Evolutionary conservation across 2,797 vertebrate species (phyloP).

Genomic region (Acanthopagrus latus): DNA sequence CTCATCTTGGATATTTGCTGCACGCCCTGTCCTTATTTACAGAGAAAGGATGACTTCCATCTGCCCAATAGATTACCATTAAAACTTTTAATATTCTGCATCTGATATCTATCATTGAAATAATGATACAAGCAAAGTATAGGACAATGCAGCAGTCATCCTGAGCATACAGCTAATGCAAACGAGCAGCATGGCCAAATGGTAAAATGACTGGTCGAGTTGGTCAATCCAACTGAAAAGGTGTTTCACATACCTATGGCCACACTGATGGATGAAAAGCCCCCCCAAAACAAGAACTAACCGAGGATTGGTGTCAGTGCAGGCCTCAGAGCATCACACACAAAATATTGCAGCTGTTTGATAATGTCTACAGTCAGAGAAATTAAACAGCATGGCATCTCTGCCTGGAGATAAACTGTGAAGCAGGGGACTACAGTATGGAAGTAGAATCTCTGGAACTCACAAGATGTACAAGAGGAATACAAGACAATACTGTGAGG

Average conservation of each 20-base stretch:
- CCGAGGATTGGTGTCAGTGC: background rate
- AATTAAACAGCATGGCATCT: slow-evolving; percentile 1
- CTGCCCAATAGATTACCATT: slow-evolving; percentile 18
- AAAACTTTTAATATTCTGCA: background rate
- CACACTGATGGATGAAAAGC: background rate
- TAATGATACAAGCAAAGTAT: background rate
- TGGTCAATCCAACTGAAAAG: slow-evolving; percentile 6
- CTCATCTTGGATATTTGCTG: slow-evolving; percentile 11
- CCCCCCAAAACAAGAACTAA: background rate
- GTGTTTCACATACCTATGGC: slow-evolving; percentile 1
- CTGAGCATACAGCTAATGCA: background rate
- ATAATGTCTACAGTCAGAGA: slow-evolving; percentile 5
- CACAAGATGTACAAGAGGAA: background rate
- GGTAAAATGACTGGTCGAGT: slow-evolving; percentile 1
- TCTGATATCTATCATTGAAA: slow-evolving; percentile 5
- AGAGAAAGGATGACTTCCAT: background rate
- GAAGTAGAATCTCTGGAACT: slow-evolving; percentile 1
- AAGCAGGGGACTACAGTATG: background rate
- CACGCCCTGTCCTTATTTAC: slow-evolving; percentile 14
- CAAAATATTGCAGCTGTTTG: background rate
- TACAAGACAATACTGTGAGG: slow-evolving; percentile 9
- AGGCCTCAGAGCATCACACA: background rate
- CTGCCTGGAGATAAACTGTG: slow-evolving; percentile 25
- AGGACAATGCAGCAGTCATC: background rate
- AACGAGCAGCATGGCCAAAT: slow-evolving; percentile 8